A percentile compares a stretch with the other conserved stretches of the same genome.
phyloP scores from a whole-genome alignment of 2,888 invertebrate genomes.

The Yponomeuta plumbellus region DNA sequence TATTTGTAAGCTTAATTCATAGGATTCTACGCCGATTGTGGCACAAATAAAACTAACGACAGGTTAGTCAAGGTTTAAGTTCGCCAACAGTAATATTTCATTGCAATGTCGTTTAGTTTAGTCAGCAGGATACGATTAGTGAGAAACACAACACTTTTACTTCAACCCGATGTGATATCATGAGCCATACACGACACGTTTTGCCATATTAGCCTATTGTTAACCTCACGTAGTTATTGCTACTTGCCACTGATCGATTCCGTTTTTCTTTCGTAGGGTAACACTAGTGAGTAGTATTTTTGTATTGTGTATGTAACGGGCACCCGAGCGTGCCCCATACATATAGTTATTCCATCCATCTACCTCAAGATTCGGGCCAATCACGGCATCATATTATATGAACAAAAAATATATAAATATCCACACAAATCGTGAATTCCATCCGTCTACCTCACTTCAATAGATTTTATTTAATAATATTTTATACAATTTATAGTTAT shows the following conservation, averaged over 20 bases:
- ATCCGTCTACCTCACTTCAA: constrained; percentile 84
- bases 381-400: constrained; percentile 59
- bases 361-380: constrained; percentile 77
- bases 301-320: constrained; percentile 62
- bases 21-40: not conserved
- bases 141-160: constrained; percentile 37
- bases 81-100: not conserved
- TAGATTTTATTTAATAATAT: constrained; percentile 78
- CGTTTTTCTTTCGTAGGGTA: constrained; percentile 13
- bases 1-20: not conserved
- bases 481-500: constrained; percentile 77
- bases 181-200: constrained; percentile 16
- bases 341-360: constrained; percentile 77
- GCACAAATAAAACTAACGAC: not conserved
- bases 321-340: constrained; percentile 49
- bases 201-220: constrained; percentile 13
- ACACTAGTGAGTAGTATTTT: constrained; percentile 65
- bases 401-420: constrained; percentile 53
- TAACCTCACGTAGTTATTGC: constrained; percentile 12
- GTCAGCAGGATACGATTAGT: constrained; percentile 31
- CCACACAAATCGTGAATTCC: constrained; percentile 80
- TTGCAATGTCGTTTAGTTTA: not conserved
- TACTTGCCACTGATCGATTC: constrained; percentile 7
- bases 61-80: not conserved
- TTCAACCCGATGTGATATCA: constrained; percentile 28